Evolutionary conservation across 2,888 invertebrate genomes (phyloP).

Genomic region (Leptopilina syphax): DNA sequence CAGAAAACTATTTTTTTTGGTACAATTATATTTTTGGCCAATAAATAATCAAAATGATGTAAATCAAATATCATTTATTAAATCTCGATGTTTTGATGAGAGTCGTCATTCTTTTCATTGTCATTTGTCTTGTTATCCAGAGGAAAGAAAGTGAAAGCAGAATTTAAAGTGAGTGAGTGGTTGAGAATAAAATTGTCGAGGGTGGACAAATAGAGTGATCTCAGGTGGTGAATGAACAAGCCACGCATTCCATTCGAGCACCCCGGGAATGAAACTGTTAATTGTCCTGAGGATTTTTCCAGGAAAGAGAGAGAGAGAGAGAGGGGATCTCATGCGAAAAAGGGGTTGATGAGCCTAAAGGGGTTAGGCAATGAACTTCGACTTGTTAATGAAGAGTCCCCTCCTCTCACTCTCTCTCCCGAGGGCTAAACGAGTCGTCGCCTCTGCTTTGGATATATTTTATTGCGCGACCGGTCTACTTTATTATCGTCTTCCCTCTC

Average conservation of each 20-base stretch:
- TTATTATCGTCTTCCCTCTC: constrained; percentile 71
- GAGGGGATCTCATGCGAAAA: constrained; percentile 46
- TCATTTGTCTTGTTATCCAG: too few relatives aligned
- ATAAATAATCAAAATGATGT: too few relatives aligned
- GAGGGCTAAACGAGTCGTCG: constrained; percentile 73
- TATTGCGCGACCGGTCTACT: constrained; percentile 72
- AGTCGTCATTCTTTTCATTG: too few relatives aligned
- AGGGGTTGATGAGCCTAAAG: constrained; percentile 56
- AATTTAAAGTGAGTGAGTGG: too few relatives aligned
- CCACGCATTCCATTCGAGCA: constrained; percentile 53
- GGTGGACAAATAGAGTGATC: constrained; percentile 19
- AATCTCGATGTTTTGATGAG: too few relatives aligned
- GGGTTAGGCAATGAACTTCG: constrained; percentile 75
- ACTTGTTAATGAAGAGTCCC: constrained; percentile 73
- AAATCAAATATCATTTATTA: too few relatives aligned
- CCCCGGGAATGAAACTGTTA: constrained; percentile 53
- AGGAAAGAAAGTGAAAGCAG: too few relatives aligned
- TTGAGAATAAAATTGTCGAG: not conserved
- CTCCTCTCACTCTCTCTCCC: not conserved
- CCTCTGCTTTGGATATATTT: constrained; percentile 75
- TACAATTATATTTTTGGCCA: too few relatives aligned
- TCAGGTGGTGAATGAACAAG: constrained; percentile 34
- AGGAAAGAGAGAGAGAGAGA: not conserved
- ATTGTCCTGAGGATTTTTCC: constrained; percentile 58
- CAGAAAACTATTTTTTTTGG: too few relatives aligned